Conservation (phyloP, 2,888 invertebrate genomes). For the Acrobeloides nanus region DNA sequence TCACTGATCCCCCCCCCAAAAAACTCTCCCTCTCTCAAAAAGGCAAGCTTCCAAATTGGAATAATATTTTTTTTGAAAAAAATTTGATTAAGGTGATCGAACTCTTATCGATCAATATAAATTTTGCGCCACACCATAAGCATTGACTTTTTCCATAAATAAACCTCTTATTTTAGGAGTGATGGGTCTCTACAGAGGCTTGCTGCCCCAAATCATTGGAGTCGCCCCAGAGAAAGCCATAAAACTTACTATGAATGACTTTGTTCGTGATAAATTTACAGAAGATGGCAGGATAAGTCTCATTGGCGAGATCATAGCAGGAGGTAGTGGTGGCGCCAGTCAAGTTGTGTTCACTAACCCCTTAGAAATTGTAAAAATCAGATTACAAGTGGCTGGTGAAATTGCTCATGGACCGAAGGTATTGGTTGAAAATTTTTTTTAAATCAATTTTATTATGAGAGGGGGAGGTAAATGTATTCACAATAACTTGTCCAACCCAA, state of each 20-base stretch:
- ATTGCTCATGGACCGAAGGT: constrained; percentile 28
- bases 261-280: constrained; percentile 84
- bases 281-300: constrained; percentile 44
- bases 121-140: too few species aligned
- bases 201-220: constrained; percentile 90
- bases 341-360: constrained; percentile 94
- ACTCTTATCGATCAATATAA: too few species aligned
- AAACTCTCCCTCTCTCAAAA: too few species aligned
- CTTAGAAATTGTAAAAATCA: constrained; percentile 95
- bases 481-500: not conserved
- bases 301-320: constrained; percentile 81
- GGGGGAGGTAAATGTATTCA: constrained; percentile 14
- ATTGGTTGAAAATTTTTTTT: too few species aligned
- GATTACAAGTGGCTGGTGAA: constrained; percentile 66
- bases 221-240: constrained; percentile 99
- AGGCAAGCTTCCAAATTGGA: too few species aligned
- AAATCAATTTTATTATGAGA: not conserved
- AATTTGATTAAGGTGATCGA: too few species aligned
- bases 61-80: too few species aligned
- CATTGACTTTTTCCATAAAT: too few species aligned
- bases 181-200: constrained; percentile 54
- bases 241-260: constrained; percentile 81
- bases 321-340: constrained; percentile 64
- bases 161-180: constrained; percentile 32
- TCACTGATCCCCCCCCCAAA: too few species aligned